A percentile compares a stretch with the other conserved stretches of the same genome.
phyloP scores from a whole-genome alignment of 2,113 vertebrate genomes.

The Tonatia bakeri region DNA sequence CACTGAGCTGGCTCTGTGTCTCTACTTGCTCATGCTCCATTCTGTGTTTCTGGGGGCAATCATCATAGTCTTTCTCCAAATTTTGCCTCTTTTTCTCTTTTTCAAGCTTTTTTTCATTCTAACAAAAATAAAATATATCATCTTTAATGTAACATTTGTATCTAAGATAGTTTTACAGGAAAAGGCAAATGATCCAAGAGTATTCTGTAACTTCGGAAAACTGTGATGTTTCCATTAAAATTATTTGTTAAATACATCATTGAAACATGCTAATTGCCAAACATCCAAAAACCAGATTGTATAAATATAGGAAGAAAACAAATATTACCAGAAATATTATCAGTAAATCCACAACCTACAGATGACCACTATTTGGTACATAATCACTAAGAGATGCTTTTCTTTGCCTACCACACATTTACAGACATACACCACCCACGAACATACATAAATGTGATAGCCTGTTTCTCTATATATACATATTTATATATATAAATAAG shows the following conservation, averaged over 20 bases:
- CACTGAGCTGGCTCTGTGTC: conserved; percentile 53
- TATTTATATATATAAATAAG: neutral
- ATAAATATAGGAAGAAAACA: conserved; percentile 7
- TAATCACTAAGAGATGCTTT: neutral
- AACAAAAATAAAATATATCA: conserved; percentile 51
- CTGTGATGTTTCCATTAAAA: neutral
- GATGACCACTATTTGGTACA: neutral
- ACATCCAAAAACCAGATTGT: neutral
- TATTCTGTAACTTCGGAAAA: neutral
- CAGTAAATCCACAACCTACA: neutral
- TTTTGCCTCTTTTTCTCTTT: conserved; percentile 82
- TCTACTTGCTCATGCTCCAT: conserved; percentile 69
- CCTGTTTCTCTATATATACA: neutral
- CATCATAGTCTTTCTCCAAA: conserved; percentile 65
- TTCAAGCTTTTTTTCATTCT: conserved; percentile 88
- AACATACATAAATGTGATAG: neutral
- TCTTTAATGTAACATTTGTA: neutral
- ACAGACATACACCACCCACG: neutral
- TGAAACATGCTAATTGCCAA: conserved; percentile 12
- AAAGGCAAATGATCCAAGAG: conserved; percentile 15
- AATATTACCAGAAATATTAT: neutral
- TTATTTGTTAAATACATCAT: neutral
- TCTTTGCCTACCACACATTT: neutral
- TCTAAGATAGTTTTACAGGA: neutral
- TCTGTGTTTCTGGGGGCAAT: conserved; percentile 17